A percentile compares a stretch with the other conserved stretches of the same genome.
phyloP scores from a whole-genome alignment of 2,888 invertebrate genomes.

The Cryptus viduatorius region DNA sequence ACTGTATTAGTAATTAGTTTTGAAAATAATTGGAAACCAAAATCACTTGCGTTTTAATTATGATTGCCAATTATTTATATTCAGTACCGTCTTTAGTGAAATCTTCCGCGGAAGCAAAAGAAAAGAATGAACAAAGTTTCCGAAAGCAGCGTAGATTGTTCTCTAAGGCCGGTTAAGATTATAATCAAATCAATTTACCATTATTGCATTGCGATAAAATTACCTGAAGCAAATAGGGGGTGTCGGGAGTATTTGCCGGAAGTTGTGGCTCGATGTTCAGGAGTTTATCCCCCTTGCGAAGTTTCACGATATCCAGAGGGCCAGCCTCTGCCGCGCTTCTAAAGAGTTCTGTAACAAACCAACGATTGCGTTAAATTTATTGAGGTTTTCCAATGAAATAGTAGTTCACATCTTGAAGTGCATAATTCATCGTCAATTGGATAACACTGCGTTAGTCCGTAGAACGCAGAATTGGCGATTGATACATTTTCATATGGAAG shows the following conservation, averaged over 20 bases:
- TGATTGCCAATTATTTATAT: too few relatives aligned
- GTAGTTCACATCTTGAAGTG: background rate
- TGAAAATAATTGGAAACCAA: too few relatives aligned
- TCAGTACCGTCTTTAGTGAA: too few relatives aligned
- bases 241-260: constrained; percentile 86
- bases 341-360: constrained; percentile 87
- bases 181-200: background rate
- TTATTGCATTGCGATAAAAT: constrained; percentile 54
- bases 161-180: background rate
- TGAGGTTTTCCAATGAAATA: background rate
- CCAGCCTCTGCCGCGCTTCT: constrained; percentile 89
- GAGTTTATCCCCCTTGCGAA: constrained; percentile 88
- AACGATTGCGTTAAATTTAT: constrained; percentile 20
- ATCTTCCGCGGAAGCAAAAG: background rate
- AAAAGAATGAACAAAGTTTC: background rate
- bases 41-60: too few relatives aligned
- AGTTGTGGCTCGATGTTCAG: constrained; percentile 88
- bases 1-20: too few relatives aligned
- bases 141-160: background rate
- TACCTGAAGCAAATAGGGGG: constrained; percentile 87
- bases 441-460: too few relatives aligned
- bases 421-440: background rate
- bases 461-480: too few relatives aligned
- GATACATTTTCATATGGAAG: background rate
- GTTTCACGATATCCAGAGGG: constrained; percentile 89